Evolutionary conservation across 1,140 invertebrate genomes (phyloP).

Genomic region (Leptoteleia sp.): DNA sequence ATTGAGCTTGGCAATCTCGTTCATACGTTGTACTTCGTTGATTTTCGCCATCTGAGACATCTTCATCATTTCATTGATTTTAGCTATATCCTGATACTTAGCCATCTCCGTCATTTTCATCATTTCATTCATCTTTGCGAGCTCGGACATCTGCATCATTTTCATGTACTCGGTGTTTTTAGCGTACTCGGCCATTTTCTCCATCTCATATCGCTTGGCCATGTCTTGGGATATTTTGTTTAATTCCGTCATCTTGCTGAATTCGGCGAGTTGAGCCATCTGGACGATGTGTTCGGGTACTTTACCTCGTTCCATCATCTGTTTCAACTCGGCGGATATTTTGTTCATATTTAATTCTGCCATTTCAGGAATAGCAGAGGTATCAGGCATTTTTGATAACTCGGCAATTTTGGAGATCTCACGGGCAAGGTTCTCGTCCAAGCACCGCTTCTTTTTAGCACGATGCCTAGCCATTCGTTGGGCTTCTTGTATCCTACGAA

Average conservation of each 20-base stretch:
- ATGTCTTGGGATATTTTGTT: constrained; percentile 80
- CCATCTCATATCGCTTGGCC: constrained; percentile 79
- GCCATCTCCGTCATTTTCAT: constrained; percentile 79
- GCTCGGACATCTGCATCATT: constrained; percentile 77
- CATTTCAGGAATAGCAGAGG: constrained; percentile 78
- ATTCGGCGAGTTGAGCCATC: constrained; percentile 80
- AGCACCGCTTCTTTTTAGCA: constrained; percentile 79
- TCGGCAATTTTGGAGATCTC: constrained; percentile 80
- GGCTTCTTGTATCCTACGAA: constrained; percentile 80
- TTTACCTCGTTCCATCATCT: constrained; percentile 81
- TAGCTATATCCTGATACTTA: constrained; percentile 78
- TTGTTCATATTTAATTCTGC: constrained; percentile 81
- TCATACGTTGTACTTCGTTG: constrained; percentile 78
- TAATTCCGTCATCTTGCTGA: constrained; percentile 79
- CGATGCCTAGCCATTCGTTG: constrained; percentile 79
- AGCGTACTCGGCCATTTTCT: constrained; percentile 79
- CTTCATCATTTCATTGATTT: constrained; percentile 80
- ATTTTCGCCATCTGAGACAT: constrained; percentile 79
- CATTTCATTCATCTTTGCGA: constrained; percentile 80
- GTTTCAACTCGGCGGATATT: constrained; percentile 79
- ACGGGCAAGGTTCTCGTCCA: constrained; percentile 78
- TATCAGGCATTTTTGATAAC: constrained; percentile 78
- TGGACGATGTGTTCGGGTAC: constrained; percentile 80
- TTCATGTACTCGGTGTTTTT: constrained; percentile 79
- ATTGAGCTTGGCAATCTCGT: constrained; percentile 78